A percentile compares a stretch with the other conserved stretches of the same genome.
Conservation (phyloP, 2,113 vertebrate species). For the Oncorhynchus gorbuscha region DNA sequence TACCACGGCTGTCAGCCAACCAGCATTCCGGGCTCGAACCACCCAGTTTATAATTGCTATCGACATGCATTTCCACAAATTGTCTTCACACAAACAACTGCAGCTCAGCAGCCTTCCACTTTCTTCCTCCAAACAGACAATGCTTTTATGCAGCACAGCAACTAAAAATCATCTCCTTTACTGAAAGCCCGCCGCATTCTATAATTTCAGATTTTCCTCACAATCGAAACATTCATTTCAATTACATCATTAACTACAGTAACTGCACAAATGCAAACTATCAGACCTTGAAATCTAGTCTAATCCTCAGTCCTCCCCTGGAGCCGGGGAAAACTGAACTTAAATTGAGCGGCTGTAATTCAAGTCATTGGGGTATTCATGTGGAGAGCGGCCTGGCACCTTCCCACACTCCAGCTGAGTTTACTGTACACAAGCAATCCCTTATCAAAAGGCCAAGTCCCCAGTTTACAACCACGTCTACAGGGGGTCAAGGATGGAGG, state of each 20-base stretch:
- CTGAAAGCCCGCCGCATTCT: conserved; percentile 24
- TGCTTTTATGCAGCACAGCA: conserved; percentile 17
- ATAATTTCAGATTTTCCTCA: conserved; percentile 31
- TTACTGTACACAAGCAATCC: conserved; percentile 67
- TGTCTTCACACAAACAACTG: conserved; percentile 53
- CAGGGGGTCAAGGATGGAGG: conserved; percentile 52
- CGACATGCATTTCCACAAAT: conserved; percentile 68
- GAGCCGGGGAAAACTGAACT: conserved; percentile 48
- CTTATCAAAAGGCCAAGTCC: conserved; percentile 49
- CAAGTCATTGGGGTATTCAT: conserved; percentile 56
- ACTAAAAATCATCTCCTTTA: conserved; percentile 35
- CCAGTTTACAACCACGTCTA: conserved; percentile 23
- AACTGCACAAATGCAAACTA: conserved; percentile 21
- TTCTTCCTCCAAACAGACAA: conserved; percentile 22
- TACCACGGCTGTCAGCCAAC: too few species aligned
- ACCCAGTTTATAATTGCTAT: conserved; percentile 36
- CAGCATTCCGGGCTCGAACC: too few species aligned
- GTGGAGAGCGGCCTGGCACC: conserved; percentile 53
- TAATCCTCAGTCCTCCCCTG: conserved; percentile 31
- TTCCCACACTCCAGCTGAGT: conserved; percentile 62
- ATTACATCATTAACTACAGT: conserved; percentile 17
- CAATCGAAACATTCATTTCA: conserved; percentile 27
- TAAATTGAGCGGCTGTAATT: conserved; percentile 67
- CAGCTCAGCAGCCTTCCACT: conserved; percentile 9
- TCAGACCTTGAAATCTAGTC: conserved; percentile 47